Base-by-base conservation (phyloP, 2,113 vertebrate genomes). In the Antechinus stuartii region DNA sequence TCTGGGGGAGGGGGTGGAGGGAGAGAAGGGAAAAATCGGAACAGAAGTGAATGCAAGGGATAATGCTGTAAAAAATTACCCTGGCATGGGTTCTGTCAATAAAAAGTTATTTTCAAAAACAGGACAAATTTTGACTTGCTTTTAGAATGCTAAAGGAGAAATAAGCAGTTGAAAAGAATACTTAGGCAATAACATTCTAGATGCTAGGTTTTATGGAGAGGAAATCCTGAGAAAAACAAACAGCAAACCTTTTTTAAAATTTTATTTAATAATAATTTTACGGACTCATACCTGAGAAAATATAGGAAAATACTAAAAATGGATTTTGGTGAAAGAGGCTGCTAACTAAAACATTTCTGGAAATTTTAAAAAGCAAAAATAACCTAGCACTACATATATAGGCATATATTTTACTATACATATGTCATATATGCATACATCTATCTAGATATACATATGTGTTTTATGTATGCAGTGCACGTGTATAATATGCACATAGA, bases 81-180 rank as follows among this genome's bases (percentile, higher is more conserved):
- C 42, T 42, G 42, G 42, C 42, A 42, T 42, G 42, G 42, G 42
- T 42, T 42, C 42, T 42, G 42, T 42, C 42, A 42, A 42, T 42
- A 42, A 42, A 42, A 42, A 42, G 42, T 42, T 42, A 42, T 42
- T 42, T 42, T 42, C 42, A 42, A 42, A 42, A 94, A 97, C 92
- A 53, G 90, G 96, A 55, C 90, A 49, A 92, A 95, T 91, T 91
- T 90, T 92, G 24, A 8, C 96, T 97, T 97, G 96, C 94, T 97
- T 57, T 94, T 94, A 92, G 95, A 91, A 97, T 96, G 90, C 47
- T 97, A 94, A 92, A 96, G 96, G 92, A 89, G 93, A 95, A 96
- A 55, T 84, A 90, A 94, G 90, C 12, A 46, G 0, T 56, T 49
- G 91, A 84, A 90, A 91, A 93, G 89, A 89, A 30, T 61, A 95